Conservation (phyloP, 2,888 invertebrate species). For the Pemphredon lugubris region DNA sequence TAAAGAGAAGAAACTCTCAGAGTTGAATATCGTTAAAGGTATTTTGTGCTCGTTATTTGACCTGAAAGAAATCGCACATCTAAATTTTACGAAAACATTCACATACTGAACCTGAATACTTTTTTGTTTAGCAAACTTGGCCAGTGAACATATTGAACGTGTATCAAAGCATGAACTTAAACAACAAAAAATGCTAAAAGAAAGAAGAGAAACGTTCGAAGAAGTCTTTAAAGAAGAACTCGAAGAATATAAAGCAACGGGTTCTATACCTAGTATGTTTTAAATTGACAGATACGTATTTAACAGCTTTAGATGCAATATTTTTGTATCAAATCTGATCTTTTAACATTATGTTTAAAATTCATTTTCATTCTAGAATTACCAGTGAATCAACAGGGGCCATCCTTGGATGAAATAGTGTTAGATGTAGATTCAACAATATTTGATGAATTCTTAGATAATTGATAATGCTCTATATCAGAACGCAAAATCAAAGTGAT, state of each 20-base stretch:
- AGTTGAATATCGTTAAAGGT: slow-evolving; percentile 83
- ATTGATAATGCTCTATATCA: slow-evolving; percentile 73
- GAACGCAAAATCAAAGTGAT: too few species aligned
- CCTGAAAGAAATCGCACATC: slow-evolving; percentile 12
- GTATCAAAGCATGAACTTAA: slow-evolving; percentile 83
- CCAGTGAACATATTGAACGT: slow-evolving; percentile 83
- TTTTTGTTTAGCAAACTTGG: slow-evolving; percentile 83
- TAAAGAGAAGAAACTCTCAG: slow-evolving; percentile 86
- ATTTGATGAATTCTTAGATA: slow-evolving; percentile 85
- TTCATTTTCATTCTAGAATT: slow-evolving; percentile 67
- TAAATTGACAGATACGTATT: slow-evolving; percentile 14
- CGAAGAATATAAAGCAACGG: slow-evolving; percentile 85
- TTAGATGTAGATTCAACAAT: slow-evolving; percentile 84
- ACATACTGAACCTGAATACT: too few species aligned
- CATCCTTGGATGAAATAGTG: slow-evolving; percentile 85
- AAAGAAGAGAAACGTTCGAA: slow-evolving; percentile 87
- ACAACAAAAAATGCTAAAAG: slow-evolving; percentile 83
- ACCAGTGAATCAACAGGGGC: slow-evolving; percentile 74
- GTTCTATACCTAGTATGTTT: slow-evolving; percentile 84
- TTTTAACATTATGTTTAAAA: background rate
- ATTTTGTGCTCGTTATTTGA: too few species aligned
- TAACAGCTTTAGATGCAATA: background rate
- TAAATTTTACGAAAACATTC: slow-evolving; percentile 1
- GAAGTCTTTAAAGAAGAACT: slow-evolving; percentile 87
- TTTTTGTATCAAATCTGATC: background rate